phyloP scores from a whole-genome alignment of 2,888 invertebrate genomes.

The Trachelus stipa region DNA sequence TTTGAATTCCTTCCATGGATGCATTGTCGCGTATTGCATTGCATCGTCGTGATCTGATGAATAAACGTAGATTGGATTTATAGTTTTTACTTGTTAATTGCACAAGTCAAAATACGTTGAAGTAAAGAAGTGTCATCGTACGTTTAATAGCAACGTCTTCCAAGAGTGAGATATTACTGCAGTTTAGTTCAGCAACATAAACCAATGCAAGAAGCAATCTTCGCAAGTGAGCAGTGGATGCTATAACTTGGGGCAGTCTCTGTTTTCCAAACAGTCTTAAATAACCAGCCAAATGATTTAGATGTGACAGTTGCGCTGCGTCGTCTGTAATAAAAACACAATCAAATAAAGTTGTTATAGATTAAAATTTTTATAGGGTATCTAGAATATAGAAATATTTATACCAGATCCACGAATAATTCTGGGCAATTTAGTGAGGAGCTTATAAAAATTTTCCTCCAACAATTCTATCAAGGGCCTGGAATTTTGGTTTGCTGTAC shows the following conservation, averaged over 20 bases:
- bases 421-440: slow-evolving; percentile 74
- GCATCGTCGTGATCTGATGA: slow-evolving; percentile 62
- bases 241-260: slow-evolving; percentile 71
- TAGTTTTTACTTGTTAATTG: background rate
- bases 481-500: slow-evolving; percentile 56
- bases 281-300: slow-evolving; percentile 78
- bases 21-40: slow-evolving; percentile 54
- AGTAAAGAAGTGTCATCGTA: slow-evolving; percentile 29
- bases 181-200: slow-evolving; percentile 70
- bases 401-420: slow-evolving; percentile 69
- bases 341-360: background rate
- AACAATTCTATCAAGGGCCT: slow-evolving; percentile 69
- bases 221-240: slow-evolving; percentile 69
- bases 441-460: slow-evolving; percentile 73
- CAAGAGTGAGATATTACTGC: slow-evolving; percentile 67
- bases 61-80: slow-evolving; percentile 5
- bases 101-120: background rate
- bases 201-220: slow-evolving; percentile 71
- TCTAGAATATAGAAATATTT: background rate
- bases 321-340: slow-evolving; percentile 67
- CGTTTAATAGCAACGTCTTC: slow-evolving; percentile 69
- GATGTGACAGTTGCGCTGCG: slow-evolving; percentile 71
- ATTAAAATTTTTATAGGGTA: background rate
- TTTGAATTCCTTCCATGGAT: slow-evolving; percentile 75
- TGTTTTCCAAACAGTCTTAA: slow-evolving; percentile 71